Conservation (phyloP, 2,888 invertebrate species). For the Flabesymbios commensalis region DNA sequence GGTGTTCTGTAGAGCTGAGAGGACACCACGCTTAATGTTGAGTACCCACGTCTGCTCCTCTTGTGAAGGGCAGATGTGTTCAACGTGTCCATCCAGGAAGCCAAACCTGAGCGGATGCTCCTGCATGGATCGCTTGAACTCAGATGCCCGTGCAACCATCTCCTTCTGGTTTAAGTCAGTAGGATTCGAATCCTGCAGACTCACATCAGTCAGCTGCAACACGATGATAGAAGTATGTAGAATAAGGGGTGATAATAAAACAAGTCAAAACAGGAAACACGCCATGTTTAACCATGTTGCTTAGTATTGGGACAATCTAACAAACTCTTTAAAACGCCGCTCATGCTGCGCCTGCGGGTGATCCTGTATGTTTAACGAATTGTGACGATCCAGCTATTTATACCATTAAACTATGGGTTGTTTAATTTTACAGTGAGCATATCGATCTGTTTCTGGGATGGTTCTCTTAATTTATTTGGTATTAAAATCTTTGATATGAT, state of each 20-base stretch:
- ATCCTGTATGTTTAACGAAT: too few species aligned
- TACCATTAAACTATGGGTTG: too few species aligned
- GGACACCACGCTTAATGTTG: conserved; percentile 87
- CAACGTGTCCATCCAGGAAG: conserved; percentile 77
- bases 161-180: conserved; percentile 21
- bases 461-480: too few species aligned
- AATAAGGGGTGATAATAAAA: neutral
- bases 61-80: conserved; percentile 75
- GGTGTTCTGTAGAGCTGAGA: conserved; percentile 85
- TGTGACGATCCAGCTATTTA: too few species aligned
- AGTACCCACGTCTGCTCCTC: conserved; percentile 78
- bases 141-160: conserved; percentile 10
- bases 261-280: too few species aligned
- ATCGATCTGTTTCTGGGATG: too few species aligned
- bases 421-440: too few species aligned
- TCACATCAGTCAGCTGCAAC: conserved; percentile 55
- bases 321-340: too few species aligned
- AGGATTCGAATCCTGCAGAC: conserved; percentile 53
- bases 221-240: neutral
- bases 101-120: conserved; percentile 75
- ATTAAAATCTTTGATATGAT: too few species aligned
- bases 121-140: conserved; percentile 65
- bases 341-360: too few species aligned
- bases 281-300: too few species aligned
- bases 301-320: too few species aligned